Percentiles rank a stretch among this genome's conserved stretches.
Evolutionary conservation across 2,888 invertebrate species (phyloP).

Genomic region (Rhaphigaster nebulosa): DNA sequence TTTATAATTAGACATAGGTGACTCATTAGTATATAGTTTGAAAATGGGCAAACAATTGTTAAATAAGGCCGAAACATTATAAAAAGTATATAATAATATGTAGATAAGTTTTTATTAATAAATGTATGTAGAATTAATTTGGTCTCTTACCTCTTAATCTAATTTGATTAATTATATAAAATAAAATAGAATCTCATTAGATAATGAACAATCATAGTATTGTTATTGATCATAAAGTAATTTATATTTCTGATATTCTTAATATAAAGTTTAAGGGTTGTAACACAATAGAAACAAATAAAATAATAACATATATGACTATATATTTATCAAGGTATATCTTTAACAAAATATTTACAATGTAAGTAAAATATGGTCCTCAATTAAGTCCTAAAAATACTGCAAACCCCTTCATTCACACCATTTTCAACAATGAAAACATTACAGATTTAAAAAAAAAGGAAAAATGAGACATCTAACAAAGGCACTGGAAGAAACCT

Average conservation of each 20-base stretch:
- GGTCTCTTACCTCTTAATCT: no score
- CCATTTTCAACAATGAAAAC: constrained; percentile 32
- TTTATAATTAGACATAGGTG: no score
- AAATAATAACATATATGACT: constrained; percentile 48
- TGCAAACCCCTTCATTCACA: constrained; percentile 50
- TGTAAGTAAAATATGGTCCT: constrained; percentile 51
- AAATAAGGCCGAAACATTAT: no score
- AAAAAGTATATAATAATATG: no score
- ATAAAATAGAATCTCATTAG: no score
- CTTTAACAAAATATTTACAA: constrained; percentile 54
- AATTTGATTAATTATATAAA: no score
- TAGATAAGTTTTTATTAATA: no score
- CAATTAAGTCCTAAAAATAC: constrained; percentile 52
- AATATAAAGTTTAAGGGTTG: not conserved
- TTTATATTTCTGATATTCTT: not conserved
- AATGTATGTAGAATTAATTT: no score
- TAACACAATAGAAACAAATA: not conserved
- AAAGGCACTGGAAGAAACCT: constrained; percentile 55
- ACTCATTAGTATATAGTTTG: no score
- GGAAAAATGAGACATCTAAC: constrained; percentile 1
- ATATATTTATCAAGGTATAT: constrained; percentile 53
- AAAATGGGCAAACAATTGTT: no score
- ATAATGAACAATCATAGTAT: no score
- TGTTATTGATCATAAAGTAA: no score
- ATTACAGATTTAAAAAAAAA: not conserved